Evolutionary conservation across 2,888 invertebrate genomes (phyloP).

Genomic region (Caenorhabditis imperialis): DNA sequence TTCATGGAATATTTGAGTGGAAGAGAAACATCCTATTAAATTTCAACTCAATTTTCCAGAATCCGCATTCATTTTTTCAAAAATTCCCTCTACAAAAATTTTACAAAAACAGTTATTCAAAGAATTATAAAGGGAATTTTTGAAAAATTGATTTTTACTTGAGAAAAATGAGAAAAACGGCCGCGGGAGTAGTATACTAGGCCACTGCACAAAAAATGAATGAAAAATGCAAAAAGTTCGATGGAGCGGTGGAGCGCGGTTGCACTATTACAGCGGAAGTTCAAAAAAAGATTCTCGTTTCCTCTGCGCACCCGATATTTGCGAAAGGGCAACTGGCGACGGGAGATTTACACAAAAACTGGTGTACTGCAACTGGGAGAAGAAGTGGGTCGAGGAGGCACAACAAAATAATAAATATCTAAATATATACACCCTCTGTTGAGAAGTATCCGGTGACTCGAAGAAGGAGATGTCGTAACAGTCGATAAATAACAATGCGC

Average conservation of each 20-base stretch:
- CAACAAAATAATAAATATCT: neutral
- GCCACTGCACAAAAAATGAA: no score
- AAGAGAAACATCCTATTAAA: no score
- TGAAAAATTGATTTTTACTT: no score
- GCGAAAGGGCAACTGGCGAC: slow-evolving; percentile 11
- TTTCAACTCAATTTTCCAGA: no score
- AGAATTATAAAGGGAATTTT: no score
- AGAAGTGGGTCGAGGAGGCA: slow-evolving; percentile 5
- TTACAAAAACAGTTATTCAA: no score
- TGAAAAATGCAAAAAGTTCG: slow-evolving; percentile 6
- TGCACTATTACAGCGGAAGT: slow-evolving; percentile 2
- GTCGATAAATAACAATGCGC: neutral
- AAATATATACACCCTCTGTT: neutral
- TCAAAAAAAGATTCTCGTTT: slow-evolving; percentile 1
- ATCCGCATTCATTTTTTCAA: no score
- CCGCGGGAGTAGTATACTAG: no score
- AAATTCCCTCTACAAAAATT: no score
- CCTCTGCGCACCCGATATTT: slow-evolving; percentile 1
- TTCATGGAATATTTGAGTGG: no score
- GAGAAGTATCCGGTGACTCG: neutral
- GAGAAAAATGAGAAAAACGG: no score
- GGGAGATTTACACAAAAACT: slow-evolving; percentile 12
- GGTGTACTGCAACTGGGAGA: slow-evolving; percentile 7
- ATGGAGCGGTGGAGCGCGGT: slow-evolving; percentile 1
- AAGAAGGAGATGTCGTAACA: neutral